These are phyloP conservation scores for Palythoa heliodiscus DNA, from an alignment of 92 coral and sea anemone species.

Conservation along the genomic window DNA sequence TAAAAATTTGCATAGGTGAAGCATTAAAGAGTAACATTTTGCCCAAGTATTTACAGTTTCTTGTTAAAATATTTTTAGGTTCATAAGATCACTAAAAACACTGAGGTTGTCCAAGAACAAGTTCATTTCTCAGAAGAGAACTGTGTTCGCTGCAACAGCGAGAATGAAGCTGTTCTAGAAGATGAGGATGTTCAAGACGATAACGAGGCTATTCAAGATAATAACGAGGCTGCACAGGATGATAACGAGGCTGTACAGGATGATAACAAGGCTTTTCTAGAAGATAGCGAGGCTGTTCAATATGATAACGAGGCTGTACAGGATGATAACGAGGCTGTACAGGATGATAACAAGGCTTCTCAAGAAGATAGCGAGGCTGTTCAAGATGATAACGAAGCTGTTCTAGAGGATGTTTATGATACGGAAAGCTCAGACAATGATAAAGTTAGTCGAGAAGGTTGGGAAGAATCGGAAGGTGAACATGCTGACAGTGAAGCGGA, in stretches of 20 bases:
- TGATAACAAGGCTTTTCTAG: too few relatives aligned
- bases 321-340: too few relatives aligned
- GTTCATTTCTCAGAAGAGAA: neutral
- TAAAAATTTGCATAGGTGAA: too few relatives aligned
- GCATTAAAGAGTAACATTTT: neutral
- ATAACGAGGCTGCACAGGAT: too few relatives aligned
- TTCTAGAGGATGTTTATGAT: neutral
- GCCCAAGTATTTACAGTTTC: neutral
- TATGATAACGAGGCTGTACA: neutral
- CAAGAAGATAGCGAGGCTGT: too few relatives aligned
- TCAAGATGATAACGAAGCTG: neutral
- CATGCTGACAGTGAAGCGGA: conserved; percentile 26
- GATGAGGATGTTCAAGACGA: neutral
- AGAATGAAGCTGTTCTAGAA: too few relatives aligned
- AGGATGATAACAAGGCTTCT: neutral
- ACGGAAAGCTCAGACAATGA: conserved; percentile 5
- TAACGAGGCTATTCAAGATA: neutral
- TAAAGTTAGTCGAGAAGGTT: neutral
- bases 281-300: neutral
- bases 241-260: too few relatives aligned
- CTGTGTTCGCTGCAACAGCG: neutral
- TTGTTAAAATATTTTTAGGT: neutral
- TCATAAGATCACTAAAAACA: neutral
- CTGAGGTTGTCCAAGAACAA: neutral
- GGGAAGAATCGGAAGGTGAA: conserved; percentile 21